These are phyloP conservation scores for Mallotus villosus DNA, from an alignment of 2,797 vertebrate genomes.

Conservation along the genomic window DNA sequence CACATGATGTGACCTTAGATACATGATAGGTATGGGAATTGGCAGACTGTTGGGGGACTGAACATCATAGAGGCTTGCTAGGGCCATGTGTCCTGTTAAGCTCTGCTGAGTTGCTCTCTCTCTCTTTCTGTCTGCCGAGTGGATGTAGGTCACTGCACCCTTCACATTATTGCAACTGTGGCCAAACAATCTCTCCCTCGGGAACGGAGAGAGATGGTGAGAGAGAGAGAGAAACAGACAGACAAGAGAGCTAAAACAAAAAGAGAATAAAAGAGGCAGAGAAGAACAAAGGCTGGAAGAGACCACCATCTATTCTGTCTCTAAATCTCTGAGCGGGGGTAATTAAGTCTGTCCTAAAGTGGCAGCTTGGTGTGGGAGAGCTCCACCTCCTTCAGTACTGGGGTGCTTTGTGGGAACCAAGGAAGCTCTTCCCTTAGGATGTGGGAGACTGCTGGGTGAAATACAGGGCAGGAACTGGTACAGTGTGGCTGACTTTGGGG, in stretches of 20 bases:
- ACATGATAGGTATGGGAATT: too few relatives aligned
- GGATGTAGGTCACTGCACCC: conserved; percentile 37
- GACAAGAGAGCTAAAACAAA: too few relatives aligned
- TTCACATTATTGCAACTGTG: conserved; percentile 6
- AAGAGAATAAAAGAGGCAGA: neutral
- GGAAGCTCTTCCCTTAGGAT: neutral
- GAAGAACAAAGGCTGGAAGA: neutral
- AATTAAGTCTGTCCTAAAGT: conserved; percentile 27
- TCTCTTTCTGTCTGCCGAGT: neutral
- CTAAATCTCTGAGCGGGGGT: conserved; percentile 5
- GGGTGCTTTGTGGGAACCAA: neutral
- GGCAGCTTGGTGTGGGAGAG: conserved; percentile 17
- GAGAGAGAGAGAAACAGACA: neutral
- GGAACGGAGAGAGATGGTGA: conserved; percentile 22
- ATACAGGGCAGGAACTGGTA: neutral
- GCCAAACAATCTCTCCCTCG: conserved; percentile 16
- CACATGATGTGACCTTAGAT: too few relatives aligned
- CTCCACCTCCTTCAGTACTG: conserved; percentile 13
- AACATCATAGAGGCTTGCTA: too few relatives aligned
- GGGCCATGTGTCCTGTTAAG: too few relatives aligned
- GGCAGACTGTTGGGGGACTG: too few relatives aligned
- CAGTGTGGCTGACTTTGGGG: neutral
- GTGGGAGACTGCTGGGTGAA: neutral
- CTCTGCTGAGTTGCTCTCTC: neutral
- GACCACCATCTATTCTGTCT: neutral